phyloP scores from a whole-genome alignment of 2,797 vertebrate species.

The Podarcis siculus region DNA sequence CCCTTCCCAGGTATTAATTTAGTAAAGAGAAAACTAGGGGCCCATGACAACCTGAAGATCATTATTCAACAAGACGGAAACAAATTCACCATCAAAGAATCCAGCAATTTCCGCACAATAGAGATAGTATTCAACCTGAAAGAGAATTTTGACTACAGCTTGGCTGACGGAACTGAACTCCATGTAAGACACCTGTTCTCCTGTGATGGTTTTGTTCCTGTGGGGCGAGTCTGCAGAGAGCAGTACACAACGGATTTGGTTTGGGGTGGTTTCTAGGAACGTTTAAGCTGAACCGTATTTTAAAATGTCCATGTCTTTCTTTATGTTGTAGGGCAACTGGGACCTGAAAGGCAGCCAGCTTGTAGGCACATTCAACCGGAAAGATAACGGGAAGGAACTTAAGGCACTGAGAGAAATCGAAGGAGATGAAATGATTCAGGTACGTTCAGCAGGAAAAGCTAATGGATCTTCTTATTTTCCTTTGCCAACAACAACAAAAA shows the following conservation, averaged over 20 bases:
- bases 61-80: constrained; percentile 87
- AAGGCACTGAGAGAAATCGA: constrained; percentile 79
- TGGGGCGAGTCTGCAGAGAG: neutral
- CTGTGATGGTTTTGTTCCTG: neutral
- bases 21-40: constrained; percentile 92
- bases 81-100: constrained; percentile 88
- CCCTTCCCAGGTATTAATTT: constrained; percentile 83
- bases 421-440: constrained; percentile 88
- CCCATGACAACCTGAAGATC: constrained; percentile 92
- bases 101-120: constrained; percentile 87
- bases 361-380: constrained; percentile 84
- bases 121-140: constrained; percentile 89
- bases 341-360: constrained; percentile 80
- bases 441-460: constrained; percentile 59
- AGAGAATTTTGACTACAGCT: constrained; percentile 84
- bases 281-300: neutral
- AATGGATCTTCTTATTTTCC: neutral
- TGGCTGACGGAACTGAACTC: constrained; percentile 93
- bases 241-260: neutral
- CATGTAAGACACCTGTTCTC: constrained; percentile 74
- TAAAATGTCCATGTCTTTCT: accelerated
- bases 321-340: constrained; percentile 86
- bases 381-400: constrained; percentile 90
- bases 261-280: neutral
- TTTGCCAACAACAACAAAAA: neutral